Percentiles rank a stretch among this genome's conserved stretches.
Conservation (phyloP, 2,797 vertebrate genomes). For the Centroberyx gerrardi region DNA sequence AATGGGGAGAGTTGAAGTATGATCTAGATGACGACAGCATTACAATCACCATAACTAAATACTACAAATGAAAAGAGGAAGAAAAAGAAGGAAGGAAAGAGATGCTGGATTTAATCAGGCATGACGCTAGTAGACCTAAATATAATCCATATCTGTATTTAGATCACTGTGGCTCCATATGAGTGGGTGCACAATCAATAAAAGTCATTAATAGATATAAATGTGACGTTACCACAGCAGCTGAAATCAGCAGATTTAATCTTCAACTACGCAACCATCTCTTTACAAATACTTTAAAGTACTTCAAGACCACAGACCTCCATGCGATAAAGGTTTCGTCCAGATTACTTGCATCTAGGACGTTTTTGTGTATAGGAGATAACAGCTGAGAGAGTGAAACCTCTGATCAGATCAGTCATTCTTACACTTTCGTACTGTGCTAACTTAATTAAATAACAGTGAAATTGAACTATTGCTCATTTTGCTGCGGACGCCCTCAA, state of each 20-base stretch:
- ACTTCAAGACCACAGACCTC: not conserved
- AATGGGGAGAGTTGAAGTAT: not conserved
- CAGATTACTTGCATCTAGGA: not conserved
- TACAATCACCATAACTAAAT: not conserved
- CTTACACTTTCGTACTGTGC: too few relatives aligned
- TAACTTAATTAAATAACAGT: not conserved
- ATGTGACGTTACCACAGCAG: not conserved
- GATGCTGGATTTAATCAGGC: too few relatives aligned
- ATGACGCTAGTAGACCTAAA: not conserved
- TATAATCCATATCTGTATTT: not conserved
- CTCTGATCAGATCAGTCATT: too few relatives aligned
- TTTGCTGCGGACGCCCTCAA: not conserved
- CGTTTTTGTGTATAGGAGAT: not conserved
- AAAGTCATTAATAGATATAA: not conserved
- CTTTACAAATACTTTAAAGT: too few relatives aligned
- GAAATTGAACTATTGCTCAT: not conserved
- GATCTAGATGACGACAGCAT: not conserved
- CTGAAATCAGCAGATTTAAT: too few relatives aligned
- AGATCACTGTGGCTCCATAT: not conserved
- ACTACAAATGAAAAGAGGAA: not conserved
- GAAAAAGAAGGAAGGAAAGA: too few relatives aligned
- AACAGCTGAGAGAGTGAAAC: not conserved
- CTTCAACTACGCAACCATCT: too few relatives aligned
- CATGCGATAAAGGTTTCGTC: not conserved
- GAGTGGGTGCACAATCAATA: conserved; percentile 4